Evolutionary conservation across 2,888 invertebrate species (phyloP).

Genomic region (Acanthopleura granulata): DNA sequence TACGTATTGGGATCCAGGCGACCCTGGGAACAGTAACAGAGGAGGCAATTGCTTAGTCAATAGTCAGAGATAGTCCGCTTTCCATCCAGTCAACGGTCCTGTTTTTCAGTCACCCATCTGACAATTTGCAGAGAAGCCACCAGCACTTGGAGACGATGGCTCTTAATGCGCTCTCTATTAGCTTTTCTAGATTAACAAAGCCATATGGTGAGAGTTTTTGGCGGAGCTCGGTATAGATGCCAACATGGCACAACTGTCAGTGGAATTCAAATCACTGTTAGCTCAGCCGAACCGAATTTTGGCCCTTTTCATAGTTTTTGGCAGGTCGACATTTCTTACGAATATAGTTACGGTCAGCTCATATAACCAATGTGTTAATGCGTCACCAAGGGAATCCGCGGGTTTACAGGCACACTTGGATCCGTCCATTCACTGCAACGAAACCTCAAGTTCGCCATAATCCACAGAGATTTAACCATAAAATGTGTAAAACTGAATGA

Average conservation of each 20-base stretch:
- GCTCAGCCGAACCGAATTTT: too few species aligned
- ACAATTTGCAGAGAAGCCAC: background rate
- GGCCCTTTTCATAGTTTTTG: background rate
- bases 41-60: background rate
- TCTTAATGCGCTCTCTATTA: slow-evolving; percentile 6
- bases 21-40: background rate
- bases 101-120: background rate
- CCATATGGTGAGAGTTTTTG: background rate
- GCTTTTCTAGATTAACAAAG: background rate
- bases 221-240: too few species aligned
- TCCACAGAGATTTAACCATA: too few species aligned
- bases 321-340: background rate
- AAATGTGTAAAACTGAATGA: too few species aligned
- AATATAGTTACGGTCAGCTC: background rate
- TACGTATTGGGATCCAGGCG: background rate
- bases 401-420: background rate
- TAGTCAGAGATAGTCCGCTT: background rate
- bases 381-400: background rate
- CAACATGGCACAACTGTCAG: too few species aligned
- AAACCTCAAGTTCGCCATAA: too few species aligned
- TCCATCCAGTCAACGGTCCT: background rate
- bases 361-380: background rate
- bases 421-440: background rate
- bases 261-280: too few species aligned
- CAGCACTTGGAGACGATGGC: background rate